A percentile compares a stretch with the other conserved stretches of the same genome.
These are phyloP conservation scores for Muraenolepis orangiensis DNA, from an alignment of 2,797 vertebrate species.

Conservation along the genomic window DNA sequence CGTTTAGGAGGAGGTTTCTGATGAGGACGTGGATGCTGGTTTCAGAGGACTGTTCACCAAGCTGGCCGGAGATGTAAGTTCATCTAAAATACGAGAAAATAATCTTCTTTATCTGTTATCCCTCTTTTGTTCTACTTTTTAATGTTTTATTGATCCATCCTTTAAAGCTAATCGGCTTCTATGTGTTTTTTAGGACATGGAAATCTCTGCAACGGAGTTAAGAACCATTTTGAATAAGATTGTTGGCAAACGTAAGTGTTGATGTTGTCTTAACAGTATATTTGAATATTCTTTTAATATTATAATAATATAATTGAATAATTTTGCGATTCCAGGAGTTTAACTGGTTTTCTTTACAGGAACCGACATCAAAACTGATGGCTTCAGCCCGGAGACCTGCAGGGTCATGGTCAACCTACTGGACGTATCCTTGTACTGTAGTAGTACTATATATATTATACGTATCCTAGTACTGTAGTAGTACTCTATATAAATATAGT, in stretches of 20 bases:
- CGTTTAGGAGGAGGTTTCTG: constrained; percentile 73
- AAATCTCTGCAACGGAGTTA: constrained; percentile 78
- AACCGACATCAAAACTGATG: constrained; percentile 82
- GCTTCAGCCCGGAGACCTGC: constrained; percentile 82
- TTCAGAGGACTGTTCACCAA: constrained; percentile 80
- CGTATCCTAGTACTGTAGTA: neutral
- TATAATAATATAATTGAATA: neutral
- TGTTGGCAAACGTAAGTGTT: constrained; percentile 76
- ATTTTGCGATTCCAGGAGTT: neutral
- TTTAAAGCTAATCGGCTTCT: neutral
- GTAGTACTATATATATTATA: neutral
- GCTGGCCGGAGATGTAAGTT: constrained; percentile 76
- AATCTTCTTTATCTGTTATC: neutral
- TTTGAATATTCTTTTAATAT: neutral
- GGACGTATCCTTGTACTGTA: constrained; percentile 83
- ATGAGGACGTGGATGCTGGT: constrained; percentile 61
- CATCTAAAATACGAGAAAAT: neutral
- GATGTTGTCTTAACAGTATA: neutral
- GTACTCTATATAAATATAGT: neutral
- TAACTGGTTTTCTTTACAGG: constrained; percentile 58
- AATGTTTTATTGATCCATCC: neutral
- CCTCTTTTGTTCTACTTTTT: neutral
- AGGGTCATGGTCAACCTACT: constrained; percentile 85
- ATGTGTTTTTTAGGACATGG: constrained; percentile 74
- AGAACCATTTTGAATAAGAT: constrained; percentile 77